Base-by-base conservation (phyloP, 2,113 vertebrate genomes). In the Leptobrachium leishanense region DNA sequence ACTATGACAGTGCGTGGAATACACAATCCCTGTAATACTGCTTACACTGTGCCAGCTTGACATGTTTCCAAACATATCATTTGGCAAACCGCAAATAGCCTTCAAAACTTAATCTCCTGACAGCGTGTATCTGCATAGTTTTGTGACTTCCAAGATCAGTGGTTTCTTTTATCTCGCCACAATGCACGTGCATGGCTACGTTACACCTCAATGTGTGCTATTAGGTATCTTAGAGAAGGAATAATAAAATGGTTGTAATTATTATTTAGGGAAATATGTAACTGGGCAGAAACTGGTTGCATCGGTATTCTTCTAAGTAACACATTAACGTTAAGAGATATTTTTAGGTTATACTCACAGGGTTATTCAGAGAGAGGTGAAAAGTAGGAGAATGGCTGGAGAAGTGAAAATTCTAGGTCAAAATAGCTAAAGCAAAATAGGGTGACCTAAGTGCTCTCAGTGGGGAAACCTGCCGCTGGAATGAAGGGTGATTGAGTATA, bases 101-200 rank as follows among this genome's bases (percentile, higher is more conserved):
- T 31, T 31, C 13, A 15, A 54, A 69, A 13, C 55, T 10, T 13
- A 46, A 69, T 55, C 54, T 42, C 41, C 43, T 39, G 75, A 43
- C 54, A 59, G 13, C 9, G 39, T 72, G 43, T 64, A 63, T 72
- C 57, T 68, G 3, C 9, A 68, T 43, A 68, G 11, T 68, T 43
- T 12, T 72, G 68, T 44, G 75, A 53, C 67, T 77, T 69, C 67
- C 68, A 67, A 59, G 54, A 62, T 70, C 75, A 77, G 6, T 71
- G 39, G 66, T 77, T 62, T 77, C 50, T 43, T 72, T 78, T 42
- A 63, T 72, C 68, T 50, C 39, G 15, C 68, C 68, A 78, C 76
- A 78, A 50, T 64, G 75, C 59, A 43, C 68, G 63, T 2, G 13
- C 42, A 57, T 78, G 68, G 64, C 64, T 77, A 59, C 54, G 69